phyloP scores from a whole-genome alignment of 2,888 invertebrate species.

The Carabus problematicus region DNA sequence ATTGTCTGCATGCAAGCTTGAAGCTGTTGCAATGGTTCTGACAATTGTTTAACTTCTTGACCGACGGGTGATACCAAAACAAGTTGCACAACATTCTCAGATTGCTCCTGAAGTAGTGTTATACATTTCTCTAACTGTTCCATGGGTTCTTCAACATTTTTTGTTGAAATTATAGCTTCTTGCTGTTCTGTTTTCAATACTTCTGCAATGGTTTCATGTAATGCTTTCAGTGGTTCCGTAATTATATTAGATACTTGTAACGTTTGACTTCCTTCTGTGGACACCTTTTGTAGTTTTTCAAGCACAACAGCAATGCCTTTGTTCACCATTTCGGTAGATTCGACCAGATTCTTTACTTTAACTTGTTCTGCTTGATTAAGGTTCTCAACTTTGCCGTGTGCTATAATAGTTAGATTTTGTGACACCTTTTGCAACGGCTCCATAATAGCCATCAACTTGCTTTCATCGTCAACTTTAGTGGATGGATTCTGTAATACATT shows the following conservation, averaged over 20 bases:
- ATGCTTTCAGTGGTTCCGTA: slow-evolving; percentile 35
- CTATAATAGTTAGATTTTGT: slow-evolving; percentile 20
- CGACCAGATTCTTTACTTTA: slow-evolving; percentile 14
- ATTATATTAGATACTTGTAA: slow-evolving; percentile 30
- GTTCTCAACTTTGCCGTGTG: slow-evolving; percentile 27
- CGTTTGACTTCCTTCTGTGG: slow-evolving; percentile 21
- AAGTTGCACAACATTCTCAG: too few relatives aligned
- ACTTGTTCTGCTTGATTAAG: slow-evolving; percentile 9
- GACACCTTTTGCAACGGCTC: slow-evolving; percentile 23
- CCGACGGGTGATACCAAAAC: too few relatives aligned
- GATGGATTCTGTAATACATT: slow-evolving; percentile 14
- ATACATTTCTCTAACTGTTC: slow-evolving; percentile 40
- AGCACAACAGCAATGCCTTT: slow-evolving; percentile 46
- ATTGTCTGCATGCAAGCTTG: slow-evolving; percentile 13
- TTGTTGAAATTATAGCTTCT: slow-evolving; percentile 19
- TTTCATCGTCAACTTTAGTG: slow-evolving; percentile 28
- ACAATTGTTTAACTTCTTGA: slow-evolving; percentile 6
- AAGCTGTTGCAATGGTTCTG: slow-evolving; percentile 19
- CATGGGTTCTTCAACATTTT: slow-evolving; percentile 33
- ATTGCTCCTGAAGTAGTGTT: slow-evolving; percentile 21
- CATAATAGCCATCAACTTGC: slow-evolving; percentile 6
- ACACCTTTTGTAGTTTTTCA: slow-evolving; percentile 44
- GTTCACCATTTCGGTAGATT: slow-evolving; percentile 12
- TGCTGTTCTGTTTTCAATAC: slow-evolving; percentile 40
- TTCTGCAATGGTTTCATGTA: slow-evolving; percentile 41